A percentile compares a stretch with the other conserved stretches of the same genome.
Conservation (phyloP, 2,888 invertebrate species). For the Caenorhabditis angaria region DNA sequence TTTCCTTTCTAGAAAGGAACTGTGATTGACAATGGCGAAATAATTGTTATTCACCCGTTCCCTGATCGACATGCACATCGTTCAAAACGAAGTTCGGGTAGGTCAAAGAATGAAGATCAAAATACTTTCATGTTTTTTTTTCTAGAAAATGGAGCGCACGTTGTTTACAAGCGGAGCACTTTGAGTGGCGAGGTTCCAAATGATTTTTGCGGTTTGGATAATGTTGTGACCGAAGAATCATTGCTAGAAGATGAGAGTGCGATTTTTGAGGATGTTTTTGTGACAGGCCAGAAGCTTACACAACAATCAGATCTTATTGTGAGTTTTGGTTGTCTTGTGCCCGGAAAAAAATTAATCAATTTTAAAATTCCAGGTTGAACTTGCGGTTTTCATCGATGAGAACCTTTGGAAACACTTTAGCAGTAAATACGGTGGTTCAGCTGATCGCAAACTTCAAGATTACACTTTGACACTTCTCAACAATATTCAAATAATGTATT, state of each 20-base stretch:
- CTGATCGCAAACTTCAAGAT: conserved; percentile 64
- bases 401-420: conserved; percentile 70
- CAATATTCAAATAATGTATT: conserved; percentile 73
- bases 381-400: conserved; percentile 71
- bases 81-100: conserved; percentile 48
- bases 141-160: conserved; percentile 60
- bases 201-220: conserved; percentile 71
- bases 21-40: conserved; percentile 59
- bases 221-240: conserved; percentile 67
- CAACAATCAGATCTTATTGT: conserved; percentile 65
- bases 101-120: conserved; percentile 6
- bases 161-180: conserved; percentile 68
- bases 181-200: conserved; percentile 34
- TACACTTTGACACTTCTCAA: conserved; percentile 71
- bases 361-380: conserved; percentile 61
- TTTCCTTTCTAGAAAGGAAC: conserved; percentile 67
- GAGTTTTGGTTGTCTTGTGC: conserved; percentile 17
- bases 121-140: not conserved
- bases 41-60: conserved; percentile 69
- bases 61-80: conserved; percentile 66
- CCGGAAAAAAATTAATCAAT: not conserved
- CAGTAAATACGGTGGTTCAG: conserved; percentile 66
- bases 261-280: conserved; percentile 70
- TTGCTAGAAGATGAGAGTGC: conserved; percentile 70
- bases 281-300: conserved; percentile 64